Conservation (phyloP, 2,113 vertebrate genomes). For the Chaenogobius annularis region DNA sequence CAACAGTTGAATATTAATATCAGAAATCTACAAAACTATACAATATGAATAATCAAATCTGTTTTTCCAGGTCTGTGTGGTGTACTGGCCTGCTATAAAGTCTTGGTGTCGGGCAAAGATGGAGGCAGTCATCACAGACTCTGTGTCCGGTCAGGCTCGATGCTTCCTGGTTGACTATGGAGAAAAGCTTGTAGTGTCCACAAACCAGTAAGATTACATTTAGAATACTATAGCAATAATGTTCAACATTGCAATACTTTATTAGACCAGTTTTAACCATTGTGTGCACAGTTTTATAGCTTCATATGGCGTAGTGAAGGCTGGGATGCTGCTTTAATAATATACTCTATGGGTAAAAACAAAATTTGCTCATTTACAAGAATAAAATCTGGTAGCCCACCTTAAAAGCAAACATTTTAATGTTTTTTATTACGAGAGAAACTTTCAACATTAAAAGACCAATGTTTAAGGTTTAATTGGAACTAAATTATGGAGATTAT, state of each 20-base stretch:
- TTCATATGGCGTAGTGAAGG: too few species aligned
- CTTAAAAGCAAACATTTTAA: too few species aligned
- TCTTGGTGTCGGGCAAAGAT: conserved; percentile 76
- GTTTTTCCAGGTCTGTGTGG: conserved; percentile 68
- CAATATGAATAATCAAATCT: not conserved
- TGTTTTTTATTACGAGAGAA: too few species aligned
- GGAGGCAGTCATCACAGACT: conserved; percentile 55
- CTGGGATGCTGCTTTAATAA: too few species aligned
- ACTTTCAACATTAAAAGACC: too few species aligned
- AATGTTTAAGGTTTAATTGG: too few species aligned
- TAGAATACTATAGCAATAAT: not conserved
- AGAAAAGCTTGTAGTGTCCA: conserved; percentile 58
- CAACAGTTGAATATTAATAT: too few species aligned
- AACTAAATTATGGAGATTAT: too few species aligned
- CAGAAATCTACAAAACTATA: not conserved
- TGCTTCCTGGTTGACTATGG: conserved; percentile 75
- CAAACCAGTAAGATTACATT: conserved; percentile 59
- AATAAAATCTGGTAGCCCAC: too few species aligned
- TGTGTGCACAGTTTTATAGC: too few species aligned
- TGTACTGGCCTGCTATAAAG: conserved; percentile 61
- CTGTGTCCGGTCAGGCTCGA: conserved; percentile 19
- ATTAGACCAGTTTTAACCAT: not conserved
- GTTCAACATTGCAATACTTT: not conserved
- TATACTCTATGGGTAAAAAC: too few species aligned
- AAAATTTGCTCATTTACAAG: too few species aligned